Evolutionary conservation across 2,888 invertebrate genomes (phyloP).

Genomic region (Diaperis boleti): DNA sequence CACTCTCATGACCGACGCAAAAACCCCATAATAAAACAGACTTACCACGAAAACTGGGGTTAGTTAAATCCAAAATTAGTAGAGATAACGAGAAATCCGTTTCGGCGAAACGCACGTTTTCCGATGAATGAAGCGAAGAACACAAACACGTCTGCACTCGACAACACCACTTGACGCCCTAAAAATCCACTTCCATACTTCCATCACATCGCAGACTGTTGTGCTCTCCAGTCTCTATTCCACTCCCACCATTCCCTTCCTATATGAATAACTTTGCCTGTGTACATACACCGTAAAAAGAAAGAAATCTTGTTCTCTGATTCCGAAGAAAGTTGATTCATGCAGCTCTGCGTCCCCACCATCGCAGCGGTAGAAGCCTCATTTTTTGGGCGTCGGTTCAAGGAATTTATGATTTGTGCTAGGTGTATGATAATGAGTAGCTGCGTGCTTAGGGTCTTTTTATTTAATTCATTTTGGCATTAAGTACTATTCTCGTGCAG

Average conservation of each 20-base stretch:
- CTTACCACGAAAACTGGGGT: conserved; percentile 9
- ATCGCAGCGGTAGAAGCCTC: neutral
- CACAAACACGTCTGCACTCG: conserved; percentile 24
- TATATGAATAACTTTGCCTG: conserved; percentile 33
- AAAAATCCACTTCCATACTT: conserved; percentile 36
- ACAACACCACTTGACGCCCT: conserved; percentile 33
- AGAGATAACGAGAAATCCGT: neutral
- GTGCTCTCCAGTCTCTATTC: conserved; percentile 31
- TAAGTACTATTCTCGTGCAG: neutral
- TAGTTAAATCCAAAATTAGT: conserved; percentile 8
- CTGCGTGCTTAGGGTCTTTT: neutral
- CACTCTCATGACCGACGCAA: neutral
- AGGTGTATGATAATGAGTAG: too few species aligned
- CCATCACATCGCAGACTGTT: conserved; percentile 30
- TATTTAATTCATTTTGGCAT: neutral
- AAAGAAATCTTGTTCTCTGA: conserved; percentile 31
- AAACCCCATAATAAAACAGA: neutral
- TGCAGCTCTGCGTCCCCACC: conserved; percentile 8
- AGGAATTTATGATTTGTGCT: too few species aligned
- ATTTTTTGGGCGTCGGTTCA: conserved; percentile 3
- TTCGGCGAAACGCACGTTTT: neutral
- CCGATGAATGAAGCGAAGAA: neutral
- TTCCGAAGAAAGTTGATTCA: conserved; percentile 36
- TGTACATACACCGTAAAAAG: conserved; percentile 29
- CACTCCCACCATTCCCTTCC: conserved; percentile 29